phyloP scores from a whole-genome alignment of 2,888 invertebrate species.

The Eugnorisma glareosa region DNA sequence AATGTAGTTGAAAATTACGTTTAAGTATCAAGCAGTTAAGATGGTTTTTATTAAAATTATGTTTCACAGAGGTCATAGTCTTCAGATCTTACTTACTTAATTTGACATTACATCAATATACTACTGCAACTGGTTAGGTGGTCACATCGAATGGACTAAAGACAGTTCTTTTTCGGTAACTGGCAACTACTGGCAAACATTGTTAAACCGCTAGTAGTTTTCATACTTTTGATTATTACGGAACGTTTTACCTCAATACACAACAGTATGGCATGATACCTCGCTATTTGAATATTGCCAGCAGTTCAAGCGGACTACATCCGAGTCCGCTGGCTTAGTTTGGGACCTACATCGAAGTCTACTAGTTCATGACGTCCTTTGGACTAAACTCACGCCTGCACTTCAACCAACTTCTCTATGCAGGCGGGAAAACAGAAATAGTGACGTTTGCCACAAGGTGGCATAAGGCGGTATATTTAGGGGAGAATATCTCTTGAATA shows the following conservation, averaged over 20 bases:
- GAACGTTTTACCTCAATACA: not conserved
- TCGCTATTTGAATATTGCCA: slow-evolving; percentile 34
- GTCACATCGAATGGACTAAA: not conserved
- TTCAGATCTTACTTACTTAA: not conserved
- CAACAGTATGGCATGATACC: slow-evolving; percentile 13
- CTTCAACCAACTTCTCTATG: not conserved
- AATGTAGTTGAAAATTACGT: not conserved
- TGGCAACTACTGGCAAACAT: not conserved
- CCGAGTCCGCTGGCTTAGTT: not conserved
- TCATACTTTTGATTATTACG: not conserved
- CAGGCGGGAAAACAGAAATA: not conserved
- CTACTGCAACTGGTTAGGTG: not conserved
- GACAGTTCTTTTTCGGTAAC: too few relatives aligned
- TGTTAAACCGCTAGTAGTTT: not conserved
- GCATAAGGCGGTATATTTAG: too few relatives aligned
- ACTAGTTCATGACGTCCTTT: not conserved
- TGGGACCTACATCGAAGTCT: slow-evolving; percentile 4
- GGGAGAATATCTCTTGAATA: too few relatives aligned
- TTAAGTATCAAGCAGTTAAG: not conserved
- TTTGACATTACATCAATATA: not conserved
- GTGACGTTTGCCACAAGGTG: too few relatives aligned
- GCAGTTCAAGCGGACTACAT: slow-evolving; percentile 17
- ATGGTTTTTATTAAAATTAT: not conserved
- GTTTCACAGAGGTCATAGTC: not conserved
- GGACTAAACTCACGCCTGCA: not conserved